These are phyloP conservation scores for Selene dorsalis DNA, from an alignment of 2,797 vertebrate species.

Conservation along the genomic window DNA sequence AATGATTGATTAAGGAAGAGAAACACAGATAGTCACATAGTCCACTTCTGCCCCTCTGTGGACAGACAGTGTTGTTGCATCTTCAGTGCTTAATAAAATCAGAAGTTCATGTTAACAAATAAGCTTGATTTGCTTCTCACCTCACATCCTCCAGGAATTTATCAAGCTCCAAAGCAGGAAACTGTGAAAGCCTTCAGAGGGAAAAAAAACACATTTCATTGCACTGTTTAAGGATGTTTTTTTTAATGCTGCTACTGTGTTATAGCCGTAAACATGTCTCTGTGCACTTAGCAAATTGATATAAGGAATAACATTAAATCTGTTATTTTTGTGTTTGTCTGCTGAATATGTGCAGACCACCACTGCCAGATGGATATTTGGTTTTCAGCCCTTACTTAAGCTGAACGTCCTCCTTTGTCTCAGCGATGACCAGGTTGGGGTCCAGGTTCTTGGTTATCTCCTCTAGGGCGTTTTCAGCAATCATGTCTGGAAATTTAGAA, in stretches of 20 bases:
- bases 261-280: background rate
- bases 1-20: too few species aligned
- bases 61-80: background rate
- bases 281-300: background rate
- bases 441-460: conserved; percentile 98
- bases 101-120: background rate
- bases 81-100: background rate
- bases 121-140: conserved; percentile 75
- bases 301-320: background rate
- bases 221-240: background rate
- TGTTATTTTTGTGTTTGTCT: background rate
- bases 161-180: conserved; percentile 95
- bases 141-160: conserved; percentile 98
- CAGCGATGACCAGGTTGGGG: conserved; percentile 92
- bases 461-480: conserved; percentile 96
- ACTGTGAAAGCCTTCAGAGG: conserved; percentile 90
- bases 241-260: background rate
- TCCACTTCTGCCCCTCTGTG: conserved; percentile 67
- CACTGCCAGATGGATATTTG: background rate
- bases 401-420: conserved; percentile 89
- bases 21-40: conserved; percentile 2
- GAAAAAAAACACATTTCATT: background rate
- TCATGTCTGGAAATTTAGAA: conserved; percentile 87
- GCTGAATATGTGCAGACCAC: background rate
- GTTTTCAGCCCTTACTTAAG: conserved; percentile 89